Percentiles rank a stretch among this genome's conserved stretches.
phyloP scores from a whole-genome alignment of 1,140 invertebrate species.

The Plutomurus gul region DNA sequence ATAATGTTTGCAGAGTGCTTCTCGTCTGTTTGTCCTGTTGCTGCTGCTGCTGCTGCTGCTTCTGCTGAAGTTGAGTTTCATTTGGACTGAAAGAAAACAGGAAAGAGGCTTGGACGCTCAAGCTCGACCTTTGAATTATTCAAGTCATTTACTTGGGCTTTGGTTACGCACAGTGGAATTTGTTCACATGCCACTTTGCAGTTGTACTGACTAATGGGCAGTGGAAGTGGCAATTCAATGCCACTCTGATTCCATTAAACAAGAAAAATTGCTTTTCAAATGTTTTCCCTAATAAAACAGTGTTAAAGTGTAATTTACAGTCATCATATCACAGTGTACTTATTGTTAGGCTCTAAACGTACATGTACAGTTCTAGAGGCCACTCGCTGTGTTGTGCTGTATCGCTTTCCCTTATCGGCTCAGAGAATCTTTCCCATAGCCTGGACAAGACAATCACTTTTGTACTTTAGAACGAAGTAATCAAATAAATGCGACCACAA shows the following conservation, averaged over 20 bases:
- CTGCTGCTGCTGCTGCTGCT: not conserved
- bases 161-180: slow-evolving; percentile 23
- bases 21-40: not conserved
- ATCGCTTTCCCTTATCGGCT: not conserved
- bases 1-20: not conserved
- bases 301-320: slow-evolving; percentile 15
- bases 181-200: slow-evolving; percentile 20
- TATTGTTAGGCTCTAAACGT: not conserved
- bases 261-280: not conserved
- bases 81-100: not conserved
- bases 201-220: slow-evolving; percentile 7
- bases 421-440: not conserved
- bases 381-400: not conserved
- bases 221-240: slow-evolving; percentile 5
- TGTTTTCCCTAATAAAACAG: slow-evolving; percentile 3
- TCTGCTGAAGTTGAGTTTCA: not conserved
- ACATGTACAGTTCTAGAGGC: too few species aligned
- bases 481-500: too few species aligned
- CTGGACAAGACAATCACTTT: slow-evolving; percentile 1
- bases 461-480: not conserved
- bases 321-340: not conserved
- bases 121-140: slow-evolving; percentile 9
- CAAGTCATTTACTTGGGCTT: slow-evolving; percentile 14
- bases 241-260: not conserved
- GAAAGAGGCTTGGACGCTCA: slow-evolving; percentile 27